phyloP scores from a whole-genome alignment of 1,140 invertebrate genomes.

The Tetraneura akinire region DNA sequence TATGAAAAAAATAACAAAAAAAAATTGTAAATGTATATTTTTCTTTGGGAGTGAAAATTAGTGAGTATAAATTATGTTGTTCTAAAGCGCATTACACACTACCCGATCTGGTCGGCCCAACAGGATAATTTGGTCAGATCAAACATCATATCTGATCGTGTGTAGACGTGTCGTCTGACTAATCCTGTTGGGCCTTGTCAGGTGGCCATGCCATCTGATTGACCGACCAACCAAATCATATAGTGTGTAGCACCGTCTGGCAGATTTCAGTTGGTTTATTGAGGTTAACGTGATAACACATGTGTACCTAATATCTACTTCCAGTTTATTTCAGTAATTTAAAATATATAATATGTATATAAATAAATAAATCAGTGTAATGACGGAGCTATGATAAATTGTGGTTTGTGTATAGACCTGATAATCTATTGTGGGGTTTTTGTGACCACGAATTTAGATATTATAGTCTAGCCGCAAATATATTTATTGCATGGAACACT shows the following conservation, averaged over 20 bases:
- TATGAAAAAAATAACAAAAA: slow-evolving; percentile 67
- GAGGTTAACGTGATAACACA: background rate
- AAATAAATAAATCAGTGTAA: too few species aligned
- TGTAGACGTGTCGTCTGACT: slow-evolving; percentile 2
- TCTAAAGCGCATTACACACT: background rate
- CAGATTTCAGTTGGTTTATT: background rate
- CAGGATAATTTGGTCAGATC: slow-evolving; percentile 4
- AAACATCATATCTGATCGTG: background rate
- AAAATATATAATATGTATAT: too few species aligned
- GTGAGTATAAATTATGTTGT: slow-evolving; percentile 69
- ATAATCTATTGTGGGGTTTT: too few species aligned
- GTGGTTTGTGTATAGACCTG: background rate
- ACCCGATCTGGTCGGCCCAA: background rate
- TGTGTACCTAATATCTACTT: background rate
- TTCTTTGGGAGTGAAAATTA: slow-evolving; percentile 94
- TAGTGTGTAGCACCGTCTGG: background rate
- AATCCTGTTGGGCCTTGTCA: background rate
- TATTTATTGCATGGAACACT: too few species aligned
- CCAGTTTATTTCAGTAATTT: too few species aligned
- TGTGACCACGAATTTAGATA: background rate
- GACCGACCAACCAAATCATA: background rate
- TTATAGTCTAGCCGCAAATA: too few species aligned
- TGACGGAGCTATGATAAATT: background rate
- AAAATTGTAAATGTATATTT: slow-evolving; percentile 80
- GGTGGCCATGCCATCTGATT: background rate